Base-by-base conservation (phyloP, 2,797 vertebrate species). In the Cuculus canorus region DNA sequence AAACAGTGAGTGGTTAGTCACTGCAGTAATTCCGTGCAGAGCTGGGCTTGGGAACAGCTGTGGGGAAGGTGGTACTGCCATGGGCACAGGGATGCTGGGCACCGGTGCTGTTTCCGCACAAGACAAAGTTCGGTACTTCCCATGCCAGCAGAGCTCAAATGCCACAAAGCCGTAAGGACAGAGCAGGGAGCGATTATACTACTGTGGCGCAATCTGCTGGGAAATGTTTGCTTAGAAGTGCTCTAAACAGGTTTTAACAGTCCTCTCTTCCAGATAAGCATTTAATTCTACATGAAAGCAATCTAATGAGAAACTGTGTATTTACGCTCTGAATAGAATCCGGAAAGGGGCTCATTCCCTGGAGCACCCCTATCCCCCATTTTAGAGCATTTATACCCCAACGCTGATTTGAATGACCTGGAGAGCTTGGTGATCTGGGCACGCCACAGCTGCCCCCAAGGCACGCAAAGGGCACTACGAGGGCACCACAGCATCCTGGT, bases 71-170 rank as follows among this genome's bases (percentile, higher is more conserved):
- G 17, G 0, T 27, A 4, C 17, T 53, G 61, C 35, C 21, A 22
- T 22, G 4, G 3, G 5, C 33, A 6, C 3, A 2, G 2, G 7
- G 9, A 25, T n/a, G 15, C 32, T 6, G 0, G 9, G 32, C 37
- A 18, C 3, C 2, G 39, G 2, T 2, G 17, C 23, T 19, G 2
- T 30, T 48, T 23, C 76, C 32, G 76, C 48, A 39, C 19, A 4
- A 28, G 68, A 7, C 47, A 17, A 11, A 59, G 61, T 15, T 2
- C n/a, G 35, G 32, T 22, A 4, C 35, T 54, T 32, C 14, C 65
- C 10, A 6, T 23, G 2, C 27, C 7, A 30, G 32, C 59, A 25
- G 39, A 61, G 63, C 69, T 15, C 2, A 9, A 61, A 7, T 8
- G 21, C 14, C 50, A 22, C 48, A 3, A 13, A 9, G 52, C 15